These are phyloP conservation scores for Eriosoma lanigerum DNA, from an alignment of 1,140 invertebrate genomes.

Conservation along the genomic window DNA sequence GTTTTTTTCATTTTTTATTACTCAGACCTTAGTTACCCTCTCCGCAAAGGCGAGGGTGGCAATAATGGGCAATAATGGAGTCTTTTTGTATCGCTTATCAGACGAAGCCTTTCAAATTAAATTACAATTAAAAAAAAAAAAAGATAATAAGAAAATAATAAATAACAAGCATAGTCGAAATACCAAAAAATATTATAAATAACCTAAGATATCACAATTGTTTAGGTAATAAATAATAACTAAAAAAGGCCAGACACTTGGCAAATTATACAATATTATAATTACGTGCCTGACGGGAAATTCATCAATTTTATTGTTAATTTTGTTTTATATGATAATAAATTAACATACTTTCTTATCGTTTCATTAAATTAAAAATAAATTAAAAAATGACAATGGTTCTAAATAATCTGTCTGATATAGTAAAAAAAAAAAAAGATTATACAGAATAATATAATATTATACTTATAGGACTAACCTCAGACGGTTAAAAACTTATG, in stretches of 20 bases:
- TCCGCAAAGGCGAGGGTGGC: conserved; percentile 27
- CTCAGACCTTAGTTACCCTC: conserved; percentile 32
- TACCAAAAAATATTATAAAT: conserved; percentile 43
- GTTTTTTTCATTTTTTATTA: conserved; percentile 32
- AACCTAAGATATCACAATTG: conserved; percentile 52
- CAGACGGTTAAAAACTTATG: neutral
- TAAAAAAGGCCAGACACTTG: conserved; percentile 13
- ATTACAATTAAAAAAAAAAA: neutral
- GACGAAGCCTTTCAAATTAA: conserved; percentile 51
- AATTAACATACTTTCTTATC: neutral
- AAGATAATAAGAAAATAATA: conserved; percentile 45
- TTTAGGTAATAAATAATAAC: conserved; percentile 49
- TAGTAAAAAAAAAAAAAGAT: neutral
- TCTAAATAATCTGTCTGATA: neutral
- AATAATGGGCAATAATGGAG: conserved; percentile 32
- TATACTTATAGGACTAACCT: conserved; percentile 6
- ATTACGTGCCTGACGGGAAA: neutral
- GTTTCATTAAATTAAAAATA: neutral
- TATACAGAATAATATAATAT: neutral
- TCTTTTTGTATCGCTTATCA: conserved; percentile 36
- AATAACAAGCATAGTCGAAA: conserved; percentile 49
- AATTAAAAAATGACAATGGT: conserved; percentile 14
- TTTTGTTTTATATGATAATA: neutral
- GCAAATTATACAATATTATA: neutral
- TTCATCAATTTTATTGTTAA: conserved; percentile 7